Evolutionary conservation across 2,797 vertebrate genomes (phyloP).

Genomic region (Trachops cirrhosus): DNA sequence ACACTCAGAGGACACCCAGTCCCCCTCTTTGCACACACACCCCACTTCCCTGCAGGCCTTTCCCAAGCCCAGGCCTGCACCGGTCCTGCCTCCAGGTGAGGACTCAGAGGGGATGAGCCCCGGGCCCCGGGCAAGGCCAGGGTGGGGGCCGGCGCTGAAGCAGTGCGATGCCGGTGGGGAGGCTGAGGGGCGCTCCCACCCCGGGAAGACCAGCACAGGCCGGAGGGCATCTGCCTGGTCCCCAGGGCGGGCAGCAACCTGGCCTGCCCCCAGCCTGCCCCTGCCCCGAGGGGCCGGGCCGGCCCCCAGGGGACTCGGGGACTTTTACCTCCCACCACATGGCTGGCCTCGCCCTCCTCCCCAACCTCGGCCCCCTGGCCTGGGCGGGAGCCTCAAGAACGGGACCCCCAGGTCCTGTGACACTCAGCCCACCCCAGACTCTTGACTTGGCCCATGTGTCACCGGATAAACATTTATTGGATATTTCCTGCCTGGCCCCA

Average conservation of each 20-base stretch:
- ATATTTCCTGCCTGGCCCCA: slow-evolving; percentile 75
- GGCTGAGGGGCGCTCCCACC: not conserved
- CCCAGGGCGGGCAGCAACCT: accelerated
- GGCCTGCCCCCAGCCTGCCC: too few species aligned
- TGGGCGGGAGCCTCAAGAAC: not conserved
- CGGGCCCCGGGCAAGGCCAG: not conserved
- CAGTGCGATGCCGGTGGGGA: accelerated
- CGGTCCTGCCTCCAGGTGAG: not conserved
- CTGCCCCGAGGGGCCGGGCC: accelerated
- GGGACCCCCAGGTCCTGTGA: not conserved
- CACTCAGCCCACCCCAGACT: not conserved
- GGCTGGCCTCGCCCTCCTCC: not conserved
- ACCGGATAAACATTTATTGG: slow-evolving; percentile 68
- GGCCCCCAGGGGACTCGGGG: accelerated
- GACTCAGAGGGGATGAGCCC: not conserved
- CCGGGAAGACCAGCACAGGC: not conserved
- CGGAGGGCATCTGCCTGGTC: accelerated
- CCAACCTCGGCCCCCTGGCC: accelerated
- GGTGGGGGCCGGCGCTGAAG: accelerated
- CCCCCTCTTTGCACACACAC: not conserved
- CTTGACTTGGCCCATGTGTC: slow-evolving; percentile 25
- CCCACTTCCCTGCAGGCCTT: not conserved
- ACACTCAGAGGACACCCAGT: accelerated
- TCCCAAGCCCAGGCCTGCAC: accelerated
- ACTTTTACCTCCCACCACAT: accelerated